Base-by-base conservation (phyloP, 2,113 vertebrate species). In the Chlamydotis undulata region DNA sequence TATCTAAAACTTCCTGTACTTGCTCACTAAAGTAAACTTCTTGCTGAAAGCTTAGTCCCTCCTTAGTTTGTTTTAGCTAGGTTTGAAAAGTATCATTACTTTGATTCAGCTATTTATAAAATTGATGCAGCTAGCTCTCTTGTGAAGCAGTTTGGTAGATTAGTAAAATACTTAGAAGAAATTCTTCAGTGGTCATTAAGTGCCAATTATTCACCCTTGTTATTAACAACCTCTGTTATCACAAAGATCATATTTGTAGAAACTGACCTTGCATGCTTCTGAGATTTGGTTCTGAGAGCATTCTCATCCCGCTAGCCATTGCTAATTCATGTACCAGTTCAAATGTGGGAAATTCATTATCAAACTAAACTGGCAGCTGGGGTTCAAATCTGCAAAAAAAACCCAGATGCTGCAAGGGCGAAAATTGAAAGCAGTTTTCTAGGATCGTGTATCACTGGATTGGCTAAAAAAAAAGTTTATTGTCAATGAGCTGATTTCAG, bases 281-380 rank as follows among this genome's bases (percentile, higher is more conserved):
- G 47, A 83, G 84, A 39, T 70, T 77, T 82, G 70, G 19, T 88
- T 95, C 69, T 7, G 17, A 35, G 55, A 64, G 57, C 1, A 0
- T 82, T 87, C 74, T 53, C 59, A 63, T 94, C 73, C 79, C 41
- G 45, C 57, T 68, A 87, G n/a, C 70, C 74, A 29, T 75, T 56
- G 43, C 47, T 94, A 73, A 79, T 68, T 63, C 52, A 6, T 73
- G 55, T 43, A 73, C 19, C 74, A 47, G 45, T 85, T 94, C 74
- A 81, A 69, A 96, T 67, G 82, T 81, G 50, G 96, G 74, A 95
- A 96, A 80, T 96, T 83, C 14, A 85, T 95, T 96, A 97, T 92
- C 78, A 60, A 69, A 80, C 53, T 76, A 61, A 93, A 68, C 33
- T 57, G 9, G 18, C 33, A 96, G 47, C 74, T 86, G 49, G 39